Conservation (phyloP, 2,797 vertebrate species). For the Anomalospiza imberbis region DNA sequence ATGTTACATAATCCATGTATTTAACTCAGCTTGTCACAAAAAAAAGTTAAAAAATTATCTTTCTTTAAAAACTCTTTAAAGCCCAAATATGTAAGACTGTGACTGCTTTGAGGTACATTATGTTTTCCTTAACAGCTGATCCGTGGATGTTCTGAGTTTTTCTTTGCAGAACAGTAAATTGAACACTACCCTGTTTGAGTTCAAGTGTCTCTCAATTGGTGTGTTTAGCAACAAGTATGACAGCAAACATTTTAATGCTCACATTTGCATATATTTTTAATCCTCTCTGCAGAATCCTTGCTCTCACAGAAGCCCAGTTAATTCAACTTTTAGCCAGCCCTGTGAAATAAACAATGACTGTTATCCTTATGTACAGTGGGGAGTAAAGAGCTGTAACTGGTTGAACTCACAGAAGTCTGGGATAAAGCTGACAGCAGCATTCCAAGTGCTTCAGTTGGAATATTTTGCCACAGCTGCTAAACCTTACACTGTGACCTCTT, state of each 20-base stretch:
- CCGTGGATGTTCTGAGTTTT: background rate
- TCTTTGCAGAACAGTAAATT: background rate
- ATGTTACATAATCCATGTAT: background rate
- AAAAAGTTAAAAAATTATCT: background rate
- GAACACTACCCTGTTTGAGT: background rate
- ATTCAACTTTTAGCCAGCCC: background rate
- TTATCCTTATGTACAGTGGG: background rate
- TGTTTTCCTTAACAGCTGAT: background rate
- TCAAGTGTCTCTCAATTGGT: background rate
- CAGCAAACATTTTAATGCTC: background rate
- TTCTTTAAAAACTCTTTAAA: background rate
- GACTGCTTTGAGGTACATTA: background rate
- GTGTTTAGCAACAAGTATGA: background rate
- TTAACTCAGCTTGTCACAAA: background rate
- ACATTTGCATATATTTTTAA: background rate
- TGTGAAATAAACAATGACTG: background rate
- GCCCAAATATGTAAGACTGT: background rate
- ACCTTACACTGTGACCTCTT: background rate
- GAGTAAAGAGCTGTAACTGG: background rate
- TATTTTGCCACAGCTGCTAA: background rate
- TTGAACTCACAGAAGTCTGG: background rate
- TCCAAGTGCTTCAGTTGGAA: background rate
- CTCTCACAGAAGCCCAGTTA: background rate
- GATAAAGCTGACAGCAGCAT: background rate
- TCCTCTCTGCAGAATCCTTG: background rate